These are phyloP conservation scores for Sandelia bainsii DNA, from an alignment of 2,797 vertebrate species.

Conservation along the genomic window DNA sequence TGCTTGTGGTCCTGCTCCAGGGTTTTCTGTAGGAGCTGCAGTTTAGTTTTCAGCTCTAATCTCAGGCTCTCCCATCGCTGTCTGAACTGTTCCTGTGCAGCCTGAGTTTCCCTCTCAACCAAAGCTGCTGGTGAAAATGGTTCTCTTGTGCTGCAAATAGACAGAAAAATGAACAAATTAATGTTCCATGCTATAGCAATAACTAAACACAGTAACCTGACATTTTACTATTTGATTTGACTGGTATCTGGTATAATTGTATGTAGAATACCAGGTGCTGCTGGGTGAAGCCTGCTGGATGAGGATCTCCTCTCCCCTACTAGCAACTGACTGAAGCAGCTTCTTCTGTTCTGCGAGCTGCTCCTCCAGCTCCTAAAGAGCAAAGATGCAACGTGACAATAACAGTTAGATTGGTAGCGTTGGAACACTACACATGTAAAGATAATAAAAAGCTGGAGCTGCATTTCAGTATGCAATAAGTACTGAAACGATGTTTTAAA, in stretches of 20 bases:
- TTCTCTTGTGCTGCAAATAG: slow-evolving; percentile 83
- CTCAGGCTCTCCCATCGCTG: slow-evolving; percentile 94
- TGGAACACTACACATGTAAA: background rate
- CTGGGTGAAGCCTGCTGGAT: slow-evolving; percentile 88
- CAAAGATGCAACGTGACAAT: slow-evolving; percentile 13
- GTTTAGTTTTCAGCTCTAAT: slow-evolving; percentile 91
- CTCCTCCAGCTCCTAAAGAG: slow-evolving; percentile 91
- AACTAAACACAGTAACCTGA: too few relatives aligned
- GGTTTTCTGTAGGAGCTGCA: slow-evolving; percentile 89
- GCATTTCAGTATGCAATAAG: background rate
- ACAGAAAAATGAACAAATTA: slow-evolving; percentile 6
- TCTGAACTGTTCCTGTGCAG: slow-evolving; percentile 87
- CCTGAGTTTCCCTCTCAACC: slow-evolving; percentile 84
- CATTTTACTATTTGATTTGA: background rate
- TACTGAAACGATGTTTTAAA: background rate
- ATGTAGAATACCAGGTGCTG: slow-evolving; percentile 55
- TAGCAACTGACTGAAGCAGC: slow-evolving; percentile 93
- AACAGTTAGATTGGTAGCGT: slow-evolving; percentile 14
- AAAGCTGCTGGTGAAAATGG: slow-evolving; percentile 82
- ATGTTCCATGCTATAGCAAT: background rate
- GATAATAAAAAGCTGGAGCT: background rate
- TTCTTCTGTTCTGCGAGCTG: slow-evolving; percentile 95
- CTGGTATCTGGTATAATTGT: background rate
- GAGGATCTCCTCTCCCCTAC: slow-evolving; percentile 93
- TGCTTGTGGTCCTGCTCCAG: slow-evolving; percentile 92